A percentile compares a stretch with the other conserved stretches of the same genome.
Conservation (phyloP, 2,113 vertebrate genomes). For the Craseonycteris thonglongyai region DNA sequence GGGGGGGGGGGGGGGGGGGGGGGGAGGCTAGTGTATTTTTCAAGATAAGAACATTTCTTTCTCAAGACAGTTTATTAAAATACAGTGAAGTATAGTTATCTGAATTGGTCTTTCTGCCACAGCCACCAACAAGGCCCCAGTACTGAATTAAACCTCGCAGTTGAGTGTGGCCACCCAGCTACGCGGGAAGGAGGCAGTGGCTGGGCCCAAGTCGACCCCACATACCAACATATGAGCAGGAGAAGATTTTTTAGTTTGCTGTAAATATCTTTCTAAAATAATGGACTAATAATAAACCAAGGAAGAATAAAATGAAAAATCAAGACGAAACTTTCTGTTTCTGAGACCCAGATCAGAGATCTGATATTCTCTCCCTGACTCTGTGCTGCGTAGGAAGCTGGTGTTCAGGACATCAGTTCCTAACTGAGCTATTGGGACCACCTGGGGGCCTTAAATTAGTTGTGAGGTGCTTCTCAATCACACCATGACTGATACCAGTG, state of each 20-base stretch:
- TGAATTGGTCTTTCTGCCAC: neutral
- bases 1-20: neutral
- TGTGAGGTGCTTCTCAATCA: fast-evolving
- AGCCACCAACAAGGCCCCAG: neutral
- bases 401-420: neutral
- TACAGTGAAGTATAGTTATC: neutral
- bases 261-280: neutral
- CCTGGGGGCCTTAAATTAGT: neutral
- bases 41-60: neutral
- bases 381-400: neutral
- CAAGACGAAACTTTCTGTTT: neutral
- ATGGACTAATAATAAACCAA: neutral
- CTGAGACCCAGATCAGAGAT: neutral
- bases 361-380: neutral
- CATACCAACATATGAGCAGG: neutral
- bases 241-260: neutral
- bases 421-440: neutral
- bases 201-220: too few relatives aligned
- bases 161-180: neutral
- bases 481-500: too few relatives aligned
- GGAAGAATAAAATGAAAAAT: neutral
- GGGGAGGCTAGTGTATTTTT: neutral
- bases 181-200: fast-evolving
- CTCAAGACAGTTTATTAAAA: neutral
- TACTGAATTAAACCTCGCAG: neutral